Percentiles rank a stretch among this genome's conserved stretches.
Conservation (phyloP, 1,140 invertebrate genomes). For the Steinernema feltiae region DNA sequence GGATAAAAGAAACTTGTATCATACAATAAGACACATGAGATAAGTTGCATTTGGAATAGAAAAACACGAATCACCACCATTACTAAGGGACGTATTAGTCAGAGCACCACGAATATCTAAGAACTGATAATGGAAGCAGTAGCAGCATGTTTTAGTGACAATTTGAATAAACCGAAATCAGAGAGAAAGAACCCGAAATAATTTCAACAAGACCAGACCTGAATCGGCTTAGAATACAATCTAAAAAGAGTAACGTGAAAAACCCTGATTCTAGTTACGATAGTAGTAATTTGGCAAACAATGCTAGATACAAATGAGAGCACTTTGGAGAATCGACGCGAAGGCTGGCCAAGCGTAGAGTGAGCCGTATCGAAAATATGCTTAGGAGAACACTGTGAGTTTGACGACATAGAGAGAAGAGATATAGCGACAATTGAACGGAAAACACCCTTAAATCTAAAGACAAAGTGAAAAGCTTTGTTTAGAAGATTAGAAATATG, state of each 20-base stretch:
- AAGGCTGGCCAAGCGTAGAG: constrained; percentile 7
- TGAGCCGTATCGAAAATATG: not conserved
- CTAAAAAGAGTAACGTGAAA: not conserved
- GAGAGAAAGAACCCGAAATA: constrained; percentile 1
- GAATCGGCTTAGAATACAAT: not conserved
- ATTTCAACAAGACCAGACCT: constrained; percentile 11
- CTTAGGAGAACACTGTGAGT: not conserved
- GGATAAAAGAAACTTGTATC: not conserved
- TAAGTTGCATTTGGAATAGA: not conserved
- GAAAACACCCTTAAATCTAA: constrained; percentile 10
- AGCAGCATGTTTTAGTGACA: not conserved
- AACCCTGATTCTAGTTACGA: not conserved
- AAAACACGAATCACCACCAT: not conserved
- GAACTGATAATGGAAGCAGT: not conserved
- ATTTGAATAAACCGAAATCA: constrained; percentile 1
- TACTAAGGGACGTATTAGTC: not conserved
- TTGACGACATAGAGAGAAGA: constrained; percentile 8
- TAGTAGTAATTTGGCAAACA: not conserved
- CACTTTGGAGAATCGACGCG: not conserved
- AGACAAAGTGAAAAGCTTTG: constrained; percentile 14
- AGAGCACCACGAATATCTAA: not conserved
- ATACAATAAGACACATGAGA: constrained; percentile 9
- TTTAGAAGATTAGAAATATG: constrained; percentile 1
- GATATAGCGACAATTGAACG: not conserved
- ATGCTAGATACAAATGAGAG: not conserved